Evolutionary conservation across 2,797 vertebrate species (phyloP).

Genomic region (Cynopterus sphinx): DNA sequence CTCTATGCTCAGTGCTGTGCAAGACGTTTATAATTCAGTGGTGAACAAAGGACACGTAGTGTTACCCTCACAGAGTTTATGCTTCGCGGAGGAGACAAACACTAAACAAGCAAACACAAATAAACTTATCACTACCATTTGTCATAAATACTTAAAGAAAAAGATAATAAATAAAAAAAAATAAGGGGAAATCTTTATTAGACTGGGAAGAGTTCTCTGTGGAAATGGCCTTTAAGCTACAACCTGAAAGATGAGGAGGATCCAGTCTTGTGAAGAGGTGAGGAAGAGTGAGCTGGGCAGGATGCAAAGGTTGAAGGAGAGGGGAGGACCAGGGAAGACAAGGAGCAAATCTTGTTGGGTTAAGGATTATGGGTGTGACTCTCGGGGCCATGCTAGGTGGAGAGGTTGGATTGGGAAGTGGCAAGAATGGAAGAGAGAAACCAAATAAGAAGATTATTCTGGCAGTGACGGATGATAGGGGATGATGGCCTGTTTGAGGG

Average conservation of each 20-base stretch:
- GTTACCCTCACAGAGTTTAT: neutral
- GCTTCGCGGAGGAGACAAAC: neutral
- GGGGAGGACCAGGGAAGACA: neutral
- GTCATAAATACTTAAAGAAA: neutral
- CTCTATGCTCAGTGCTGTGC: neutral
- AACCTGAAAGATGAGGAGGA: conserved; percentile 11
- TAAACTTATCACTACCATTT: neutral
- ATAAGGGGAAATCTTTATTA: neutral
- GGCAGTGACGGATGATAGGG: neutral
- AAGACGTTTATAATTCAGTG: neutral
- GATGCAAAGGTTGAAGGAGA: neutral
- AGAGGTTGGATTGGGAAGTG: neutral
- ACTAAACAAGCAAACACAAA: neutral
- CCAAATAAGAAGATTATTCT: neutral
- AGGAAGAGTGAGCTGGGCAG: neutral
- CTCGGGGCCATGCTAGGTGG: neutral
- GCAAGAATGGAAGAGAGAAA: neutral
- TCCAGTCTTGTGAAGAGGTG: neutral
- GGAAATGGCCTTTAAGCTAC: neutral
- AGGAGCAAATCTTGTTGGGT: neutral
- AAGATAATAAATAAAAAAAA: neutral
- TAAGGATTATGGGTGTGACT: conserved; percentile 6
- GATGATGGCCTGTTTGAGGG: neutral
- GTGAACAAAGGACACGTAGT: neutral
- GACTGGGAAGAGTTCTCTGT: conserved; percentile 12